Conservation (phyloP, 1,140 invertebrate species). For the Ceratitis capitata region DNA sequence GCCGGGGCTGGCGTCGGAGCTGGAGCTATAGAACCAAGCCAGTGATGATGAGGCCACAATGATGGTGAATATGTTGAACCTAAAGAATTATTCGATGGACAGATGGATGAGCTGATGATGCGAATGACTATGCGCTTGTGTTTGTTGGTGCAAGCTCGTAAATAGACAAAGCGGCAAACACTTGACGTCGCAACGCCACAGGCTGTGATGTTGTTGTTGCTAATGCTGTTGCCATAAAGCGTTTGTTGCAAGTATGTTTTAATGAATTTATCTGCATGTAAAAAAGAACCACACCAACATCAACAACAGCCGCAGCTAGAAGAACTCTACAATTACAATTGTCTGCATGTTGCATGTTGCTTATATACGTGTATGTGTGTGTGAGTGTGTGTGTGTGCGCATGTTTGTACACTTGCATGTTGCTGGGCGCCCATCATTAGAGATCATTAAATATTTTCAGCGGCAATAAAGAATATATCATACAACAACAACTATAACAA, state of each 20-base stretch:
- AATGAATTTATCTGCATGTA: conserved; percentile 34
- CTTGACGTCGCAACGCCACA: conserved; percentile 2
- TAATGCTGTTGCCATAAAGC: background rate
- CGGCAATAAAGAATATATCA: conserved; percentile 10
- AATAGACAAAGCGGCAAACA: background rate
- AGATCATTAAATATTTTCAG: conserved; percentile 23
- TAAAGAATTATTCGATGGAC: background rate
- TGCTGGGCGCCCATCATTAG: conserved; percentile 4
- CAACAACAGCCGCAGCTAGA: too few species aligned
- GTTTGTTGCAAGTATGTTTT: conserved; percentile 12
- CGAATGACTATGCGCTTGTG: background rate
- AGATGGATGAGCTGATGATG: background rate
- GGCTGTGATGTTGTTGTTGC: background rate
- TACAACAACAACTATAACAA: too few species aligned
- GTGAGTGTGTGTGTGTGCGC: background rate
- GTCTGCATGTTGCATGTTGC: too few species aligned
- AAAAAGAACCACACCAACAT: background rate
- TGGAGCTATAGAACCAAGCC: too few species aligned
- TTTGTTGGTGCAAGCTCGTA: background rate
- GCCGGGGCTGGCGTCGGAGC: too few species aligned
- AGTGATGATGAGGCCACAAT: too few species aligned
- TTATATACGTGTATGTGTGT: background rate
- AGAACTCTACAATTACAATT: too few species aligned
- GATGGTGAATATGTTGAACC: background rate
- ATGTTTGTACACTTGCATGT: background rate